Percentiles rank a stretch among this genome's conserved stretches.
phyloP scores from a whole-genome alignment of 1,140 invertebrate genomes.

The Hyles vespertilio region DNA sequence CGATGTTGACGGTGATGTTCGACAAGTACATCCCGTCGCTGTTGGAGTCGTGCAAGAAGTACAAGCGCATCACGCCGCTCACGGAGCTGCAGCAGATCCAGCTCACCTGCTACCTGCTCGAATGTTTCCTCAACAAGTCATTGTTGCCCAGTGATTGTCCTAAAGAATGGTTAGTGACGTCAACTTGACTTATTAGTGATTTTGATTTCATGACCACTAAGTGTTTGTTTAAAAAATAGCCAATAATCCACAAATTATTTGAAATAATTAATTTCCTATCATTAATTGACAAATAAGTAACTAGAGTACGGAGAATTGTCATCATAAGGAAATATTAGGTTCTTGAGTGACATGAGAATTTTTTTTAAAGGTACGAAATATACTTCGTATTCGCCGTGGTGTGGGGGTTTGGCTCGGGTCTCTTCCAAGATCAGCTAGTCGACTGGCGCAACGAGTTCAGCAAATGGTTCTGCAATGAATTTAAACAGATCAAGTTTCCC shows the following conservation, averaged over 20 bases:
- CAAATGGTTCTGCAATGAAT: constrained; percentile 91
- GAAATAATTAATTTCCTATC: too few relatives aligned
- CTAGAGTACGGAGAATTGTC: too few relatives aligned
- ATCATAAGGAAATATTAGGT: too few relatives aligned
- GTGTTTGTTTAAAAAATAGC: neutral
- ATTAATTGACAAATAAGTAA: too few relatives aligned
- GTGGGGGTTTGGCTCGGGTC: constrained; percentile 95
- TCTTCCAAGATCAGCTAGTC: constrained; percentile 91
- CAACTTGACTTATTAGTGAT: too few relatives aligned
- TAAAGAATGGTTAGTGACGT: constrained; percentile 83
- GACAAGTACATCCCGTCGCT: constrained; percentile 96
- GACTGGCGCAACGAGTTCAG: constrained; percentile 96
- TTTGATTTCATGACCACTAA: too few relatives aligned
- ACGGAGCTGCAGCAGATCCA: constrained; percentile 94
- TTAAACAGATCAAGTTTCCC: constrained; percentile 94
- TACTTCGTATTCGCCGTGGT: constrained; percentile 95
- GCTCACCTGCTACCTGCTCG: constrained; percentile 92
- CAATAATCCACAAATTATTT: neutral
- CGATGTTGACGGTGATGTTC: constrained; percentile 91
- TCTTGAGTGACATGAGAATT: too few relatives aligned
- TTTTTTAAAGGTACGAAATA: constrained; percentile 84
- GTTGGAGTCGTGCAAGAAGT: constrained; percentile 87
- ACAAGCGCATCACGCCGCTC: constrained; percentile 95
- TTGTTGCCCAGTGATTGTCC: constrained; percentile 90
- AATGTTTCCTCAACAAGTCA: constrained; percentile 88